Percentiles rank a stretch among this genome's conserved stretches.
These are phyloP conservation scores for Proctacanthus coquilletti DNA, from an alignment of 1,140 invertebrate genomes.

Conservation along the genomic window DNA sequence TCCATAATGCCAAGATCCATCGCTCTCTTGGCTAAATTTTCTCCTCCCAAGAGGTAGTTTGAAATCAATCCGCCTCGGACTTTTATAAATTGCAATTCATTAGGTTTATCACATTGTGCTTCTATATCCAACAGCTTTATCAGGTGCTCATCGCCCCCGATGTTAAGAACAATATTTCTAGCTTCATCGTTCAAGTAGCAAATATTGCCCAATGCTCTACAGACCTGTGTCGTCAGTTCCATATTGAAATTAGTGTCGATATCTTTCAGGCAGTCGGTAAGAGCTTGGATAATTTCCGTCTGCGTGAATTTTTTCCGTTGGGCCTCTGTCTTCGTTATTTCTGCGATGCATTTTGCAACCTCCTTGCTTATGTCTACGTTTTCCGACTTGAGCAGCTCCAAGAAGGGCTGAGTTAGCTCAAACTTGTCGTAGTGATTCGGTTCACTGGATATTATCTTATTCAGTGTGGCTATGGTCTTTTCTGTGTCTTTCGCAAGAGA, in stretches of 20 bases:
- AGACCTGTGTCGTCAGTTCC: slow-evolving; percentile 49
- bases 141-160: slow-evolving; percentile 40
- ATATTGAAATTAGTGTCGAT: slow-evolving; percentile 24
- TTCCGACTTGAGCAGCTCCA: slow-evolving; percentile 17
- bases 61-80: slow-evolving; percentile 56
- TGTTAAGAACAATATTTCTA: slow-evolving; percentile 42
- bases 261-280: slow-evolving; percentile 35
- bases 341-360: slow-evolving; percentile 48
- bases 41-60: slow-evolving; percentile 63
- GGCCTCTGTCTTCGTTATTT: slow-evolving; percentile 49
- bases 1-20: slow-evolving; percentile 51
- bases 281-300: slow-evolving; percentile 37
- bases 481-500: slow-evolving; percentile 15
- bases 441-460: slow-evolving; percentile 25
- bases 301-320: slow-evolving; percentile 49
- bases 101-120: slow-evolving; percentile 15
- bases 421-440: slow-evolving; percentile 28
- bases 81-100: slow-evolving; percentile 34
- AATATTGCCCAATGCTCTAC: slow-evolving; percentile 71
- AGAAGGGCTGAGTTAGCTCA: slow-evolving; percentile 22
- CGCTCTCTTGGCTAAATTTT: slow-evolving; percentile 45
- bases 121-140: slow-evolving; percentile 31
- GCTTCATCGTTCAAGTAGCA: slow-evolving; percentile 71
- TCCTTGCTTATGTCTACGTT: slow-evolving; percentile 23
- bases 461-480: slow-evolving; percentile 14